Evolutionary conservation across 2,888 invertebrate species (phyloP).

Genomic region (Apamea crenata): DNA sequence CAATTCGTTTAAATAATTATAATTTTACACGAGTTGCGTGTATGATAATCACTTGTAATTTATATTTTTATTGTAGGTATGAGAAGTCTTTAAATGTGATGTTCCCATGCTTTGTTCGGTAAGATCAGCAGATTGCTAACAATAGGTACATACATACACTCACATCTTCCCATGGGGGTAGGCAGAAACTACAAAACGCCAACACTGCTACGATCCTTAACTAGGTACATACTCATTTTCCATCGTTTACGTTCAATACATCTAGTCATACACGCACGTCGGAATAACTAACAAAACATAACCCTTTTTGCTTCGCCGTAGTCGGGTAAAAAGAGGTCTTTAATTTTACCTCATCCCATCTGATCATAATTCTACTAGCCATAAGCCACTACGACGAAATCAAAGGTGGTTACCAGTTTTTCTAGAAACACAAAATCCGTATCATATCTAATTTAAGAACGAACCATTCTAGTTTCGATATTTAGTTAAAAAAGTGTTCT

Average conservation of each 20-base stretch:
- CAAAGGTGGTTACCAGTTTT: background rate
- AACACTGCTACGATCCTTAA: no score
- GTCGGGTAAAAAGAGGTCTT: background rate
- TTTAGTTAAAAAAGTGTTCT: background rate
- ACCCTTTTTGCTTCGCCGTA: background rate
- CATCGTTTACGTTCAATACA: no score
- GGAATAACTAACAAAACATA: background rate
- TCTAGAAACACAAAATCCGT: background rate
- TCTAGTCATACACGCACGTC: no score
- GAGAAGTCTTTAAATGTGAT: slow-evolving; percentile 4
- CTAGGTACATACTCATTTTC: no score
- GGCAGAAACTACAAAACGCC: no score
- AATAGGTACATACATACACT: background rate
- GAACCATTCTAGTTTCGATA: background rate
- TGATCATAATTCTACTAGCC: background rate
- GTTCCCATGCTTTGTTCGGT: slow-evolving; percentile 12
- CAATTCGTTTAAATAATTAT: slow-evolving; percentile 56
- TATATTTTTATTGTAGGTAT: slow-evolving; percentile 21
- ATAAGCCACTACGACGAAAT: background rate
- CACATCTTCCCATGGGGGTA: no score
- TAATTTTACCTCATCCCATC: background rate
- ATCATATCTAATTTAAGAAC: background rate
- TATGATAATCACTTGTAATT: slow-evolving; percentile 40
- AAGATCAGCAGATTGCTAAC: background rate
- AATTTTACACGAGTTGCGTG: slow-evolving; percentile 35